These are phyloP conservation scores for Lagodon rhomboides DNA, from an alignment of 2,797 vertebrate genomes.

Conservation along the genomic window DNA sequence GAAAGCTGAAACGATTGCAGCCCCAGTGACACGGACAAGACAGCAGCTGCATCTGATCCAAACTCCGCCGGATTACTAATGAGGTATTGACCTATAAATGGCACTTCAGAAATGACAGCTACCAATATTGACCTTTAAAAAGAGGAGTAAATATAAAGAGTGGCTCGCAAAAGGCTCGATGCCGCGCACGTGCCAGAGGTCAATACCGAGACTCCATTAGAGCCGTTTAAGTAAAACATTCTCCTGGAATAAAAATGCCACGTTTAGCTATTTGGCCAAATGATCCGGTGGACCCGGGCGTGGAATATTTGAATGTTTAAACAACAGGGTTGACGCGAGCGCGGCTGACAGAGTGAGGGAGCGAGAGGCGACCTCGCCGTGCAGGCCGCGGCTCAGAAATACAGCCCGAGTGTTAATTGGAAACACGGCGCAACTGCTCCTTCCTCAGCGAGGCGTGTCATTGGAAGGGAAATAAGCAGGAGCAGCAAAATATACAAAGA, in stretches of 20 bases:
- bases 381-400: slow-evolving; percentile 62
- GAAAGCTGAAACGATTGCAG: slow-evolving; percentile 34
- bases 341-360: slow-evolving; percentile 45
- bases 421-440: slow-evolving; percentile 70
- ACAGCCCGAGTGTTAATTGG: slow-evolving; percentile 79
- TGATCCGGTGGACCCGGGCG: slow-evolving; percentile 31
- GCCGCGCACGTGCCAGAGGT: slow-evolving; percentile 59
- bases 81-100: slow-evolving; percentile 83
- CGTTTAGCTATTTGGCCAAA: slow-evolving; percentile 54
- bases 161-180: slow-evolving; percentile 55
- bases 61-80: slow-evolving; percentile 75
- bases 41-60: slow-evolving; percentile 59
- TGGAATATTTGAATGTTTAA: slow-evolving; percentile 63
- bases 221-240: slow-evolving; percentile 65
- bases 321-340: slow-evolving; percentile 42
- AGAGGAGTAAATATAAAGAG: slow-evolving; percentile 73
- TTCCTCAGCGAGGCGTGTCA: slow-evolving; percentile 72
- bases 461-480: slow-evolving; percentile 73
- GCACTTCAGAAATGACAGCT: slow-evolving; percentile 78
- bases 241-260: slow-evolving; percentile 59
- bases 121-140: slow-evolving; percentile 80
- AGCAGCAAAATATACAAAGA: slow-evolving; percentile 72
- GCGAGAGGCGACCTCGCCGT: slow-evolving; percentile 28
- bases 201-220: slow-evolving; percentile 70
- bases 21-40: slow-evolving; percentile 52